Conservation (phyloP, 2,797 vertebrate genomes). For the Sarcophilus harrisii region DNA sequence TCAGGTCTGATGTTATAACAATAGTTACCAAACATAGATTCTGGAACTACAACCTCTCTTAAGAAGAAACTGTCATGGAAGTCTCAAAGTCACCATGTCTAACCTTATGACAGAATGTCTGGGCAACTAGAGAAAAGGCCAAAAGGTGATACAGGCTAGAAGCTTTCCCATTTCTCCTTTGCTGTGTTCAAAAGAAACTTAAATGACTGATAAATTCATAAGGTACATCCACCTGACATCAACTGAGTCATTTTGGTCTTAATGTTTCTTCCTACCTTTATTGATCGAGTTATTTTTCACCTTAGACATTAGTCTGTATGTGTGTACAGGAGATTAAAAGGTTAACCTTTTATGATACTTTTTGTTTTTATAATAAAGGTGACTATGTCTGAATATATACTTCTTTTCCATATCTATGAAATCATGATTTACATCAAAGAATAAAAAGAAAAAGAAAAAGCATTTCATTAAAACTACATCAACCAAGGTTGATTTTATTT, state of each 20-base stretch:
- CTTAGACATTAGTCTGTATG: too few species aligned
- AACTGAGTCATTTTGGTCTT: not conserved
- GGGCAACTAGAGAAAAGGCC: not conserved
- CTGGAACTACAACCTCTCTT: too few species aligned
- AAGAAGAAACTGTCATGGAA: not conserved
- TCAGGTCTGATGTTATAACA: not conserved
- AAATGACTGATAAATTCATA: not conserved
- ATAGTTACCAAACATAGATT: too few species aligned
- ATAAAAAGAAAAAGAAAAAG: not conserved
- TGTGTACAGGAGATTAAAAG: too few species aligned
- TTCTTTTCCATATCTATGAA: not conserved
- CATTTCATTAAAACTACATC: not conserved
- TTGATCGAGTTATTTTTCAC: not conserved
- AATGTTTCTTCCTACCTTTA: not conserved
- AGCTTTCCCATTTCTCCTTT: not conserved
- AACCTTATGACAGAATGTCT: not conserved
- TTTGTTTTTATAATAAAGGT: too few species aligned
- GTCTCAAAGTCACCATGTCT: not conserved
- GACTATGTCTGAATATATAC: too few species aligned
- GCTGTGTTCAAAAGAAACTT: not conserved
- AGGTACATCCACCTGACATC: not conserved
- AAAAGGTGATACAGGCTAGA: not conserved
- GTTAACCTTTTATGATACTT: not conserved
- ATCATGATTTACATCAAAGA: not conserved
- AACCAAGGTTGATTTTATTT: not conserved